phyloP scores from a whole-genome alignment of 2,113 vertebrate species.

The Lophochroa leadbeateri region DNA sequence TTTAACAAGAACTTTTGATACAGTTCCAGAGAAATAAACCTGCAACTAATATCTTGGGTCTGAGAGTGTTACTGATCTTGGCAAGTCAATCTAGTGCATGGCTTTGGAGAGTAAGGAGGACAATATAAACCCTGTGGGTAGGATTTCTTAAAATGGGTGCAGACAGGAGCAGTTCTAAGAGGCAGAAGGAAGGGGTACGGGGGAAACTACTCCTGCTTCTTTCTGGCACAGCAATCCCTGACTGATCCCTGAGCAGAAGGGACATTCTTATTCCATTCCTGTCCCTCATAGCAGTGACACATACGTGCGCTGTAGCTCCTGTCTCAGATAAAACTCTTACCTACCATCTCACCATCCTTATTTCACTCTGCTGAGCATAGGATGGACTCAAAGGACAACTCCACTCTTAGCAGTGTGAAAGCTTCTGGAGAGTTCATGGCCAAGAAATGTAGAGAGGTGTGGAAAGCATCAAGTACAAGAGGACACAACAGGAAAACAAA shows the following conservation, averaged over 20 bases:
- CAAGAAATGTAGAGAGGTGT: not conserved
- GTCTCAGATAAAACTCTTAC: not conserved
- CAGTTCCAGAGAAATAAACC: constrained; percentile 47
- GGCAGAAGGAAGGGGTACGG: not conserved
- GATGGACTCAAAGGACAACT: not conserved
- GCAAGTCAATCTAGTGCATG: not conserved
- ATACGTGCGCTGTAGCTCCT: not conserved
- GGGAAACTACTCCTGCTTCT: not conserved
- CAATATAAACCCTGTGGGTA: not conserved
- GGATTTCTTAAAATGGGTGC: not conserved
- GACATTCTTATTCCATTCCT: not conserved
- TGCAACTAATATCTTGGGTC: constrained; percentile 27
- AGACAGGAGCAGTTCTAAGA: not conserved
- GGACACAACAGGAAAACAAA: not conserved
- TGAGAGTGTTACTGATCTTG: not conserved
- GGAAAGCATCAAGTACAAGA: not conserved
- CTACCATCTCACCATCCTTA: not conserved
- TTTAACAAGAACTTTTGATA: constrained; percentile 11
- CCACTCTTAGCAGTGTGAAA: not conserved
- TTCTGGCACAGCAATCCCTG: not conserved
- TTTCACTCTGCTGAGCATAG: not conserved
- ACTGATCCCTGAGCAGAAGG: not conserved
- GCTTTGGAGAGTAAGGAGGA: not conserved
- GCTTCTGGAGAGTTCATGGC: not conserved
- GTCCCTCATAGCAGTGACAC: not conserved